These are phyloP conservation scores for Eupithecia pulchellata DNA, from an alignment of 2,888 invertebrate species.

Conservation along the genomic window DNA sequence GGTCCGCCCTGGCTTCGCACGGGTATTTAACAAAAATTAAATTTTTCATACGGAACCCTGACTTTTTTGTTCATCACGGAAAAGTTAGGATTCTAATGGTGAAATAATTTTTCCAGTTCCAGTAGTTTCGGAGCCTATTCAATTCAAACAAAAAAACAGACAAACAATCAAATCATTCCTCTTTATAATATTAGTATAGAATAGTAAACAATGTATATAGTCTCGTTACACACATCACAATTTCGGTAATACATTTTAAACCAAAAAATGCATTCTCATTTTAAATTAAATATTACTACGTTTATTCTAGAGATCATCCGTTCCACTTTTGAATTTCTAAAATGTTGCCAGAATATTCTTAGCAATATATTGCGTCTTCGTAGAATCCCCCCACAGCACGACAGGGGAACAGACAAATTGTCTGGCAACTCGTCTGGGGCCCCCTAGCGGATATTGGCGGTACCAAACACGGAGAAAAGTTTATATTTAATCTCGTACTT, in stretches of 20 bases:
- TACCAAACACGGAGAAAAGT: constrained; percentile 52
- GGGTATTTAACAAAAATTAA: no score
- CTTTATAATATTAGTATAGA: no score
- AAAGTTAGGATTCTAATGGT: no score
- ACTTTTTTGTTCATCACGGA: no score
- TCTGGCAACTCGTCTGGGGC: constrained; percentile 36
- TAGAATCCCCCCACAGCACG: constrained; percentile 23
- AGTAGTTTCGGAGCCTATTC: no score
- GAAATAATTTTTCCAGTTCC: no score
- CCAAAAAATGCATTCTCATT: background rate
- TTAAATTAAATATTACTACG: background rate
- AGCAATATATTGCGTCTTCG: constrained; percentile 22
- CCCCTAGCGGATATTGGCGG: constrained; percentile 40
- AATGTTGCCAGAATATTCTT: constrained; percentile 20
- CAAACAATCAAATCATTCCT: no score
- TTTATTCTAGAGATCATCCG: background rate
- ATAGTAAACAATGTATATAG: no score
- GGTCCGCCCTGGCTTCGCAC: no score
- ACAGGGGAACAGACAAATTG: constrained; percentile 41
- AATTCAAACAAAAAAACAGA: no score
- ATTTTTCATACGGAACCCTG: no score
- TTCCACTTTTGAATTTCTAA: constrained; percentile 10
- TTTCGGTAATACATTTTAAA: background rate
- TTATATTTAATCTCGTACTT: constrained; percentile 68
- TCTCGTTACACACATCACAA: no score